Base-by-base conservation (phyloP, 2,888 invertebrate species). In the Athripsodes cinereus region DNA sequence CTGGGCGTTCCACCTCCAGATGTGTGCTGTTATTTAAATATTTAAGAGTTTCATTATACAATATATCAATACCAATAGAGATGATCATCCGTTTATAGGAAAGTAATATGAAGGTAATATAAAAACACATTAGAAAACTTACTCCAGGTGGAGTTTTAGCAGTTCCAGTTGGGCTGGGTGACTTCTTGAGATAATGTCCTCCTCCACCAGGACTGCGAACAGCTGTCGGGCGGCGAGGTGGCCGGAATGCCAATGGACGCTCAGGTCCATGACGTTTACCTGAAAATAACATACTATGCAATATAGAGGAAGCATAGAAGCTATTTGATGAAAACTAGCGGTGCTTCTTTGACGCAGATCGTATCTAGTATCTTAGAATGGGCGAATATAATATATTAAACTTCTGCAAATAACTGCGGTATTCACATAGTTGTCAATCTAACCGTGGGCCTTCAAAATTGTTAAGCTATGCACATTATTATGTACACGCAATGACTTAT, bases 181-280 rank as follows among this genome's bases (percentile, higher is more conserved):
- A 92, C 75, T 95, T 96, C 78, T 93, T 92, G 70, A 94, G 75
- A 74, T 92, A 93, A 71, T 92, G 92, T 22, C 86, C 85, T 63
- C 84, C 84, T 13, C 88, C 89, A 54, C 88, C 90, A 0, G 93
- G 93, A 61, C 91, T 92, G 65, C 91, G 88, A 55, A 94, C 92
- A 0, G 90, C 90, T 1, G 88, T 88, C 3, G 90, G 88, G 64
- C 87, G 83, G 1, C 87, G 81, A 1, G 88, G 86, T 0, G 86
- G 83, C 64, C 87, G 85, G 74, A 87, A 86, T 46, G 87, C 85
- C 74, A 63, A 50, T n/a, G 63, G 63, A 65, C 79, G 80, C 65
- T 86, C 86, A 20, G 82, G 83, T 1, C 81, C 81, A 53, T 79
- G 71, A 47, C 86, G 77, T 66, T 78, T 78, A 16, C 60, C 62